Evolutionary conservation across 2,888 invertebrate genomes (phyloP), one percentile per base, ranked within the genome.

Genomic region (Microctonus brassicae): DNA sequence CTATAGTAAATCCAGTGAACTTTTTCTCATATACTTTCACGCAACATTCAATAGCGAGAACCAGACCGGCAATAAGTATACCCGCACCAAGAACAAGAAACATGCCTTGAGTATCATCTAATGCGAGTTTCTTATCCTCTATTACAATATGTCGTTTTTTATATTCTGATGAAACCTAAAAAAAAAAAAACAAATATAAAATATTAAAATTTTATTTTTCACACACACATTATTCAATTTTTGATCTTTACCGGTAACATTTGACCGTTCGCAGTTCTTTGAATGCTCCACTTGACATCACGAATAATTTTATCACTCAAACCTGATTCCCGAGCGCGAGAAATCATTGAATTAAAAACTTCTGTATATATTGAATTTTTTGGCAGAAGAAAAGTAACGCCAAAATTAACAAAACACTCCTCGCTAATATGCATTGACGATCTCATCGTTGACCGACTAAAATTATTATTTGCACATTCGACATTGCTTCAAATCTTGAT

Each of bases 51-150:
- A 93, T 91, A 13, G 92, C 78, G 10, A 94, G 86, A 3, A 91
- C 91, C 2, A 91, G 88, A 0, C 89, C 90, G 4, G 92, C 94
- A 29, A 93, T 82, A 0, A 93, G 81, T 81, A 93, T 93, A 0
- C 95, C 95, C 53, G 92, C 90, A 5, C 89, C 93, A 76, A 95
- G 88, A 0, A 95, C 88, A 2, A 95, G 86, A 81, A 94, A 95
- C 93, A 94, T 95, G 10, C 95, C 95, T 87, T 94, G 94, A 0
- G 94, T 94, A 75, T 95, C 95, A 80, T 93, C 94, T 34, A 94
- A 88, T 0, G 93, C 92, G n/a, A 95, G 84, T 24, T 93, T 92
- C 74, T 94, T 90, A 82, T 95, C 94, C 85, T 93, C 92, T 26
- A 90, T 89, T 52, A 88, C 85, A 9, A 87, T 67, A 34, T 76